phyloP scores from a whole-genome alignment of 2,113 vertebrate genomes.

The Saccopteryx leptura region DNA sequence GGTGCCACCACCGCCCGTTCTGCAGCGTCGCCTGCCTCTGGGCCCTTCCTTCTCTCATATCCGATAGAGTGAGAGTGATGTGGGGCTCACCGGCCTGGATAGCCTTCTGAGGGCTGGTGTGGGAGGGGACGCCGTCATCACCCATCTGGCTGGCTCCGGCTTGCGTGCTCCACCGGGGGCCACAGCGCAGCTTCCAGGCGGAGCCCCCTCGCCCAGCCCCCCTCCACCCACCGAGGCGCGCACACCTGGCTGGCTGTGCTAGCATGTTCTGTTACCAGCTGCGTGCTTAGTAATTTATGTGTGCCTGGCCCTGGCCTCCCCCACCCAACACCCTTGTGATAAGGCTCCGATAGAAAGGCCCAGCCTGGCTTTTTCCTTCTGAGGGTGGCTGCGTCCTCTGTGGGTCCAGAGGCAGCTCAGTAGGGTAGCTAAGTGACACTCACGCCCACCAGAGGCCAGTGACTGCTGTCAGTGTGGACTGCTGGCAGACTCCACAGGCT shows the following conservation, averaged over 20 bases:
- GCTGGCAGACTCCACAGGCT: no score
- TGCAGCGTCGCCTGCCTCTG: accelerated
- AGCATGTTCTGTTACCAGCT: accelerated
- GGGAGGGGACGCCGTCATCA: no score
- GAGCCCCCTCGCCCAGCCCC: accelerated
- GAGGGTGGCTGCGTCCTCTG: accelerated
- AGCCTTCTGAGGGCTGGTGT: accelerated
- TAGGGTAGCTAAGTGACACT: accelerated
- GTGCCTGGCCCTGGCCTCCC: not conserved
- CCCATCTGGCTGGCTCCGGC: not conserved
- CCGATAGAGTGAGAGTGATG: accelerated
- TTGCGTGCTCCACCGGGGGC: not conserved
- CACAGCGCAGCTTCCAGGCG: not conserved
- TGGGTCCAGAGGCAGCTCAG: not conserved
- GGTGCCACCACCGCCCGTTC: accelerated
- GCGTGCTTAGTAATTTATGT: accelerated
- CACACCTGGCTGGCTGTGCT: accelerated
- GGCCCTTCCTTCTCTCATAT: accelerated
- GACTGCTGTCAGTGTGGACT: accelerated
- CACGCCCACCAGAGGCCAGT: accelerated
- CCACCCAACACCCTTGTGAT: accelerated
- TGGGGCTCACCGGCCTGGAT: not conserved
- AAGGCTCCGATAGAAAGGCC: not conserved
- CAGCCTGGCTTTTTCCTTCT: accelerated
- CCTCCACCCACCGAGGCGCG: accelerated